phyloP scores from a whole-genome alignment of 2,113 vertebrate species.

The Tyrannus savana region DNA sequence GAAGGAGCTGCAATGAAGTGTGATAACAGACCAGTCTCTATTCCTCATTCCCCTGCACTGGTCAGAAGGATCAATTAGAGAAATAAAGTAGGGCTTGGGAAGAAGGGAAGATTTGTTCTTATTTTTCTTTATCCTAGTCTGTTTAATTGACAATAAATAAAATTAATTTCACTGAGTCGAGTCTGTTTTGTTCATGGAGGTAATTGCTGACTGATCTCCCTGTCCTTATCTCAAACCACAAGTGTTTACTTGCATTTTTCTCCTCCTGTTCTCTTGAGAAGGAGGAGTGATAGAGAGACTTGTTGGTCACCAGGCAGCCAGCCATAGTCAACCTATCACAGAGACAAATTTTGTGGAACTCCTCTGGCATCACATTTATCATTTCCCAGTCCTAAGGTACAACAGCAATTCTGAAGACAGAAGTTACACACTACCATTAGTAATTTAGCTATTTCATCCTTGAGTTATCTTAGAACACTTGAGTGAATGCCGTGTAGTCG shows the following conservation, averaged over 20 bases:
- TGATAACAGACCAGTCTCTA: neutral
- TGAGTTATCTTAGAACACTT: slow-evolving; percentile 12
- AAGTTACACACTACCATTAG: neutral
- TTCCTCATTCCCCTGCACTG: neutral
- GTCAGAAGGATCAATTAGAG: neutral
- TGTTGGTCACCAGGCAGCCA: neutral
- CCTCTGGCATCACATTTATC: neutral
- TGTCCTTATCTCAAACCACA: neutral
- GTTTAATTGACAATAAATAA: neutral
- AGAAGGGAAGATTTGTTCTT: neutral
- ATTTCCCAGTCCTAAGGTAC: neutral
- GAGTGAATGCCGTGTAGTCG: neutral
- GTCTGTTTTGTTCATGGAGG: neutral
- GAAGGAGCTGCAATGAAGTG: neutral
- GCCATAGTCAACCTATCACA: neutral
- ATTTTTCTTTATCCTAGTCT: neutral
- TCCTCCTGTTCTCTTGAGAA: neutral
- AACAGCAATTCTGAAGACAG: neutral
- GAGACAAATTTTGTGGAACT: neutral
- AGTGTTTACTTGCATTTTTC: neutral
- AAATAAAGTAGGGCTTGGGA: neutral
- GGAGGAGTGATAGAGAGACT: neutral
- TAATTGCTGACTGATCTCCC: neutral
- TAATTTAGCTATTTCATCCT: slow-evolving; percentile 9
- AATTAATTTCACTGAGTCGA: neutral